Percentiles rank a stretch among this genome's conserved stretches.
Conservation (phyloP, 2,113 vertebrate species). For the Ailurus styani region DNA sequence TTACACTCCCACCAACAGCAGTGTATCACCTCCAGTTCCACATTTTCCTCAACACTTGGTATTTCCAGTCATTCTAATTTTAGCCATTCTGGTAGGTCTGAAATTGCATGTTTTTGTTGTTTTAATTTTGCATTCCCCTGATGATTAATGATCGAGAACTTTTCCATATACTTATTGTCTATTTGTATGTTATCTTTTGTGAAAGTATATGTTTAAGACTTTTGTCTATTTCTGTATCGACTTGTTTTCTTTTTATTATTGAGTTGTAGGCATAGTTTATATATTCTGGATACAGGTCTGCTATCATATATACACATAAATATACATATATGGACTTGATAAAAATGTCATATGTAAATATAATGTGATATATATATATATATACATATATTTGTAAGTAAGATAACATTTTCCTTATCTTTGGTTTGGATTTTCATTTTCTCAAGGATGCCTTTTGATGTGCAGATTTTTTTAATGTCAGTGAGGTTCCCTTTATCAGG, state of each 20-base stretch:
- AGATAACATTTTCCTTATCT: neutral
- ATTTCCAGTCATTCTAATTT: neutral
- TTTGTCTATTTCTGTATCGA: neutral
- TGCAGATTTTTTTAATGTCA: neutral
- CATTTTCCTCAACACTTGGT: neutral
- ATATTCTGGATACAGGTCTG: neutral
- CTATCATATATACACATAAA: neutral
- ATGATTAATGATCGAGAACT: neutral
- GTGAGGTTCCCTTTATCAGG: neutral
- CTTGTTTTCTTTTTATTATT: neutral
- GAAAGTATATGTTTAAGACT: neutral
- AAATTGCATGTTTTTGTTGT: neutral
- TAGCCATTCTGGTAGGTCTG: neutral
- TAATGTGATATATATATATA: neutral
- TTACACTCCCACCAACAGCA: neutral
- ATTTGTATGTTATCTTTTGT: neutral
- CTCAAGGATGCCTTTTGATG: neutral
- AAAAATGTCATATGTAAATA: neutral
- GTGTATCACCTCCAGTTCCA: neutral
- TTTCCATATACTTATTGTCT: neutral
- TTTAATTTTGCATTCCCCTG: neutral
- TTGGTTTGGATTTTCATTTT: neutral
- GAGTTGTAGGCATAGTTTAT: neutral
- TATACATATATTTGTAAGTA: neutral
- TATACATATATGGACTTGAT: neutral